Conservation (phyloP, 1,140 invertebrate species). For the Drosophila auraria region DNA sequence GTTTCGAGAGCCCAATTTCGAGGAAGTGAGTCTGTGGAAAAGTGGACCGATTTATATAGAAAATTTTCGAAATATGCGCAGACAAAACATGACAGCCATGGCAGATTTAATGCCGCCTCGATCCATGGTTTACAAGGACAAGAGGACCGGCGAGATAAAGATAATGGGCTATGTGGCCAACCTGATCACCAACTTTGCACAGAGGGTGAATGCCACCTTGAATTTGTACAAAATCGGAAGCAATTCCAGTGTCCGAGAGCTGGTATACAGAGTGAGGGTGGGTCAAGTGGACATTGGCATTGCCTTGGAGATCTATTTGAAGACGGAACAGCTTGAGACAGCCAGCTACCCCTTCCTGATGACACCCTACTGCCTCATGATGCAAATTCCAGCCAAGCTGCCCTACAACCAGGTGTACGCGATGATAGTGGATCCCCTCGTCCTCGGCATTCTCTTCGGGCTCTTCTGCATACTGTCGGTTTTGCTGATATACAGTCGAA, state of each 20-base stretch:
- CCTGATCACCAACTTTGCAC: conserved; percentile 44
- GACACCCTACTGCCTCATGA: conserved; percentile 59
- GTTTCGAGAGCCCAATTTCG: conserved; percentile 14
- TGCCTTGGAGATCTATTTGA: not conserved
- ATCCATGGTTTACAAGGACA: conserved; percentile 42
- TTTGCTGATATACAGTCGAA: conserved; percentile 46
- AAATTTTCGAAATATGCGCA: conserved; percentile 56
- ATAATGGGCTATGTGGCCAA: conserved; percentile 55
- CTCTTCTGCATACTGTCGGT: conserved; percentile 52
- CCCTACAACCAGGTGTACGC: conserved; percentile 48
- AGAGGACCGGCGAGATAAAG: conserved; percentile 1
- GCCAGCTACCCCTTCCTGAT: conserved; percentile 48
- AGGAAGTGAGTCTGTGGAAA: conserved; percentile 3
- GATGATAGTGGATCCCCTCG: conserved; percentile 34
- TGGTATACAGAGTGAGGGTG: too few relatives aligned
- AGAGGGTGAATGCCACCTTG: conserved; percentile 51
- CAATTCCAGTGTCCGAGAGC: not conserved
- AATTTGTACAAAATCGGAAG: conserved; percentile 15
- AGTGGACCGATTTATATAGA: conserved; percentile 30
- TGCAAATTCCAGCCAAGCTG: conserved; percentile 45
- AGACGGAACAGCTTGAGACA: not conserved
- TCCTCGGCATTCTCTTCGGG: conserved; percentile 27
- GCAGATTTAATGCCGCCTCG: conserved; percentile 54
- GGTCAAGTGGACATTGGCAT: conserved; percentile 50
- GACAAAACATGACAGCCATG: conserved; percentile 4